Percentiles rank a stretch among this genome's conserved stretches.
Evolutionary conservation across 2,797 vertebrate genomes (phyloP).

Genomic region (Sparus aurata): DNA sequence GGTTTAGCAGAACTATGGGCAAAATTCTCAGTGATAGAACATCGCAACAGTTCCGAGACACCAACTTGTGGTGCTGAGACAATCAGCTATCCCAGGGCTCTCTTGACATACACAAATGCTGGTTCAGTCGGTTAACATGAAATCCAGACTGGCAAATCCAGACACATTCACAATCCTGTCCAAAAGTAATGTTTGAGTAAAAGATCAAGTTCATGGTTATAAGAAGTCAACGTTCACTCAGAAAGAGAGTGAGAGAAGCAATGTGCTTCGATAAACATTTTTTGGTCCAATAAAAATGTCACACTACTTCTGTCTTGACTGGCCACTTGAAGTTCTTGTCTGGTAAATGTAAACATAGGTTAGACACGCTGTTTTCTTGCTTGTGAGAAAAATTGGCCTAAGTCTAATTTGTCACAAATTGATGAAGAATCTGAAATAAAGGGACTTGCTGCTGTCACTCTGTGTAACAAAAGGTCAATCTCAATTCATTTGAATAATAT

Average conservation of each 20-base stretch:
- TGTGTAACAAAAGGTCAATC: constrained; percentile 43
- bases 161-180: no score
- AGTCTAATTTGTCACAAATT: constrained; percentile 24
- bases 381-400: background rate
- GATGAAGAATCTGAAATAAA: constrained; percentile 30
- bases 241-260: background rate
- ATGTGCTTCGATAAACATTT: background rate
- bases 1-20: no score
- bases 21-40: no score
- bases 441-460: background rate
- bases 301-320: background rate
- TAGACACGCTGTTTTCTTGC: background rate
- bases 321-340: background rate
- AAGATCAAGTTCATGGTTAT: background rate
- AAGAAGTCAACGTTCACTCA: background rate
- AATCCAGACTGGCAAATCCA: no score
- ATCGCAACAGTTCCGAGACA: no score
- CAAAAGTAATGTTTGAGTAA: background rate
- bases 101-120: no score
- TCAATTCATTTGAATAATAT: constrained; percentile 37
- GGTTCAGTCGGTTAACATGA: no score
- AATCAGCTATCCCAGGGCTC: no score
- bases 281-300: background rate
- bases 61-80: no score
- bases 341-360: background rate